Percentiles rank a stretch among this genome's conserved stretches.
Evolutionary conservation across 2,888 invertebrate species (phyloP).

Genomic region (Leucoma salicis): DNA sequence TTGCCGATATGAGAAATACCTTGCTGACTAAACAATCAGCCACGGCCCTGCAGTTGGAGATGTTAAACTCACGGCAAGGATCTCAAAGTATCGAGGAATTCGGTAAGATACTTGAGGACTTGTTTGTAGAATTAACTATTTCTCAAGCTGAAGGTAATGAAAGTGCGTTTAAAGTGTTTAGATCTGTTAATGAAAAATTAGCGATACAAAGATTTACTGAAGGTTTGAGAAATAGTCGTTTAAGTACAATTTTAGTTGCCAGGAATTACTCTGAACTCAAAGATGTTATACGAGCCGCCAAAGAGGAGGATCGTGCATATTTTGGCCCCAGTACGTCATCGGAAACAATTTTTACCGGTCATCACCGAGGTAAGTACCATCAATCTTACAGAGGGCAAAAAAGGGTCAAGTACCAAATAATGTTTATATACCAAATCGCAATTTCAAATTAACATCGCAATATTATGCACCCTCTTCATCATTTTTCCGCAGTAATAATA

Average conservation of each 20-base stretch:
- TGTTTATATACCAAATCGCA: too few species aligned
- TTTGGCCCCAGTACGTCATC: too few species aligned
- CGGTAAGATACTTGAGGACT: background rate
- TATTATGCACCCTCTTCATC: too few species aligned
- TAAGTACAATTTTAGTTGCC: background rate
- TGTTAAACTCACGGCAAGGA: too few species aligned
- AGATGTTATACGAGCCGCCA: background rate
- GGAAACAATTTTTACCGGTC: too few species aligned
- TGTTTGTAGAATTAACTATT: slow-evolving; percentile 7
- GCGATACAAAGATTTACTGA: background rate
- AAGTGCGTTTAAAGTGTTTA: slow-evolving; percentile 1
- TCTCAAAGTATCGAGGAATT: background rate
- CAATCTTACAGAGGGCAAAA: too few species aligned
- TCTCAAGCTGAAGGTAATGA: slow-evolving; percentile 5
- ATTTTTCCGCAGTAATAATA: too few species aligned
- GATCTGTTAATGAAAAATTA: slow-evolving; percentile 7
- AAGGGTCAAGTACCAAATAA: too few species aligned
- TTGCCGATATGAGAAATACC: background rate
- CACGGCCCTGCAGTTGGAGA: too few species aligned
- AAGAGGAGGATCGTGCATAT: background rate
- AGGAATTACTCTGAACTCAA: background rate
- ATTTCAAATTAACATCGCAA: too few species aligned
- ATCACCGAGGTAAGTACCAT: too few species aligned
- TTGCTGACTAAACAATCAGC: too few species aligned
- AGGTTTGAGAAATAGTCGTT: background rate